Percentiles rank a stretch among this genome's conserved stretches.
phyloP scores from a whole-genome alignment of 2,888 invertebrate species.

The Ichneumoninae sp. region DNA sequence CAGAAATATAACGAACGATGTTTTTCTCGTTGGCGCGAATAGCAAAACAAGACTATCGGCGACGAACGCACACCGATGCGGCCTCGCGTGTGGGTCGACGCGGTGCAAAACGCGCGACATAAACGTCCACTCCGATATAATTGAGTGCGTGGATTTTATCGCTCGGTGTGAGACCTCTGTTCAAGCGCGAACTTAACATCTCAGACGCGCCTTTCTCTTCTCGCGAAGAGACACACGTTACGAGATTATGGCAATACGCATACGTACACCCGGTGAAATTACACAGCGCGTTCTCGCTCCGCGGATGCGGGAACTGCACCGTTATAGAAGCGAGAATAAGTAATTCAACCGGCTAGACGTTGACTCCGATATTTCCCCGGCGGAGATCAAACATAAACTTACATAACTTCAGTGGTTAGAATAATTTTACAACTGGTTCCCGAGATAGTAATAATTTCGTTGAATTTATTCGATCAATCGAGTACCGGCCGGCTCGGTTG shows the following conservation, averaged over 20 bases:
- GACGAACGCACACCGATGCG: slow-evolving; percentile 24
- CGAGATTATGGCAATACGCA: slow-evolving; percentile 9
- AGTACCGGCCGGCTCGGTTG: slow-evolving; percentile 22
- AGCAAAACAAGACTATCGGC: slow-evolving; percentile 34
- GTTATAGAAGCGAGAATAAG: slow-evolving; percentile 52
- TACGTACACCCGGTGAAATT: slow-evolving; percentile 30
- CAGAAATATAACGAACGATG: slow-evolving; percentile 2
- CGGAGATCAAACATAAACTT: slow-evolving; percentile 20
- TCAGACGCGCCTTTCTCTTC: slow-evolving; percentile 52
- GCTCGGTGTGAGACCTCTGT: slow-evolving; percentile 37
- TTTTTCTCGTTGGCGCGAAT: slow-evolving; percentile 8
- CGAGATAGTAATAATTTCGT: slow-evolving; percentile 36
- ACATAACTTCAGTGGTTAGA: slow-evolving; percentile 48
- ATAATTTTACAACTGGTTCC: slow-evolving; percentile 46
- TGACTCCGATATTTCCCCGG: slow-evolving; percentile 41
- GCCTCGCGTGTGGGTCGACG: slow-evolving; percentile 62
- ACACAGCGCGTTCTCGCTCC: slow-evolving; percentile 29
- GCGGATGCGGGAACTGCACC: slow-evolving; percentile 39
- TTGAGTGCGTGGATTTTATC: slow-evolving; percentile 69
- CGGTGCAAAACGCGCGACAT: slow-evolving; percentile 63
- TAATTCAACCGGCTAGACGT: slow-evolving; percentile 43
- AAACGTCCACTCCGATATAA: slow-evolving; percentile 68
- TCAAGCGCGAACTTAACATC: slow-evolving; percentile 45
- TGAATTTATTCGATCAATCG: slow-evolving; percentile 53
- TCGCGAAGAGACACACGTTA: slow-evolving; percentile 29